Conservation (phyloP, 2,888 invertebrate genomes). For the Tetheella fluctuosa region DNA sequence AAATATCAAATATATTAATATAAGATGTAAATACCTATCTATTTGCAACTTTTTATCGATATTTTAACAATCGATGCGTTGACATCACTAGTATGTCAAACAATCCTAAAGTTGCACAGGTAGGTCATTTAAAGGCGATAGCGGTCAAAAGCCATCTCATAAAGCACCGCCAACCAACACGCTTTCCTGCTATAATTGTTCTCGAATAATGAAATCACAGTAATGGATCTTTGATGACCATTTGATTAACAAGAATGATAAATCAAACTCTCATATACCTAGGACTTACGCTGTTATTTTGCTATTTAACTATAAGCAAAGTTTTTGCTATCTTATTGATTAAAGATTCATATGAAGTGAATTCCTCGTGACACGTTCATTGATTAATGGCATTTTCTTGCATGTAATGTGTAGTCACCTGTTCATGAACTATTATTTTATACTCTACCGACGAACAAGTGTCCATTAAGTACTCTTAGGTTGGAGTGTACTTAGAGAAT, state of each 20-base stretch:
- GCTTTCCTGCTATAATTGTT: conserved; percentile 59
- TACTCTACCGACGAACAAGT: conserved; percentile 30
- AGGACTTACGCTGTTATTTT: conserved; percentile 16
- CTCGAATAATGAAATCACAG: conserved; percentile 56
- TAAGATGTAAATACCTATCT: too few relatives aligned
- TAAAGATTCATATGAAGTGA: conserved; percentile 44
- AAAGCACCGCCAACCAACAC: conserved; percentile 38
- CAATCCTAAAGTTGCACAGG: conserved; percentile 32
- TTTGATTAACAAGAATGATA: conserved; percentile 68
- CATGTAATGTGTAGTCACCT: conserved; percentile 18
- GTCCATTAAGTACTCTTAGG: conserved; percentile 28
- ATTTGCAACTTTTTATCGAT: neutral
- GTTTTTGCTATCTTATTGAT: conserved; percentile 58
- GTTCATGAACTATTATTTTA: conserved; percentile 32
- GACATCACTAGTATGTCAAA: neutral
- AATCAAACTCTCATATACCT: conserved; percentile 45
- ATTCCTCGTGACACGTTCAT: conserved; percentile 43
- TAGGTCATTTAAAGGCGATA: conserved; percentile 20
- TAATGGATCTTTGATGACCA: conserved; percentile 68
- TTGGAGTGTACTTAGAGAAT: neutral
- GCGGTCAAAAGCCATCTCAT: conserved; percentile 48
- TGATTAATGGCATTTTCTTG: conserved; percentile 64
- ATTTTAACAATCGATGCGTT: neutral
- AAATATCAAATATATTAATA: too few relatives aligned
- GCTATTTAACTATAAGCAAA: conserved; percentile 32